Evolutionary conservation across 2,797 vertebrate genomes (phyloP), one percentile per base, ranked within the genome.

Genomic region (Toxotes lorentzi): DNA sequence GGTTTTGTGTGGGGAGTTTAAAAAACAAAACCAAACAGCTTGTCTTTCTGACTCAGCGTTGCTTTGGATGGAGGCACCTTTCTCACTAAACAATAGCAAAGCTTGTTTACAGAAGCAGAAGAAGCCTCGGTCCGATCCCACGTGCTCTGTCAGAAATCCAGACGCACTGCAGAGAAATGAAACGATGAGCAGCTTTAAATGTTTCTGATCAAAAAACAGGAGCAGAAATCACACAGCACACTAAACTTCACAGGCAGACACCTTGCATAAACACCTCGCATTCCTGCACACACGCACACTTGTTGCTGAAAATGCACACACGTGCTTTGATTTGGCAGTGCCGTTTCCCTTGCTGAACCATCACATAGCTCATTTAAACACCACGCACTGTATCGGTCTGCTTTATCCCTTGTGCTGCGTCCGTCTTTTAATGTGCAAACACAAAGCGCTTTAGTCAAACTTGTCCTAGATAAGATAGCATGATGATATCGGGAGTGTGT

Each of bases 321-420:
- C 40, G 57, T 1, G 58, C 85, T 89, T 87, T 88, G 86, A 85
- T 85, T 90, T 62, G 58, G 53, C 63, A n/a, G 65, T 11, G 24
- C 43, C 1, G 62, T 5, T 77, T 75, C 62, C 70, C 61, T 75
- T 41, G 50, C 63, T 57, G 57, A 87, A 84, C 54, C 71, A 70
- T 82, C 82, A 84, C 73, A 87, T 78, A 65, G 34, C 79, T 86
- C 43, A 85, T 88, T 88, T 85, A 85, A 89, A 83, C 81, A 72
- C 51, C 77, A 81, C 57, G 65, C 64, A 50, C 16, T 40, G 41
- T 70, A 59, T 43, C 81, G 24, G 56, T 41, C 56, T 27, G 72
- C 51, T 70, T 72, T 2, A 77, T 86, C 82, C 80, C 40, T 2
- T 8, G 57, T 10, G 48, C 65, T 17, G 81, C 65, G 76, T 64